Evolutionary conservation across 1,140 invertebrate genomes (phyloP), one percentile per base, ranked within the genome.

Genomic region (Heliconius hewitsoni): DNA sequence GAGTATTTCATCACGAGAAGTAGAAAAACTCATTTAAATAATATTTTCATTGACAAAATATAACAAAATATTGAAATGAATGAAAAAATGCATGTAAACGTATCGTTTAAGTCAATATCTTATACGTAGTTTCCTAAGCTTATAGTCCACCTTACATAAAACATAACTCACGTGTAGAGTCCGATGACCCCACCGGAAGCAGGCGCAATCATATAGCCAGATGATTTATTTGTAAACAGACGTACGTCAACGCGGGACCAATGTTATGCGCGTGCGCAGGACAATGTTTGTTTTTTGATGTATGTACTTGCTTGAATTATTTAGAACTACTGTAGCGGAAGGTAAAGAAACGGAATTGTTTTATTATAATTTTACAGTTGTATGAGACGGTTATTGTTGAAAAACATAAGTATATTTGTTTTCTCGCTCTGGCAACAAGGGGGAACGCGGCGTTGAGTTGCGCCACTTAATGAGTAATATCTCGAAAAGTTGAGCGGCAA

Each of bases 201-300:
- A 83, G 82, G 84, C 77, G 77, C 86, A 89, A 91, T 91, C 90
- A 90, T 90, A 90, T 90, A 90, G 81, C 88, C 84, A 87, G 88
- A 90, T 90, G 90, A 92, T 91, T 91, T 90, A 92, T 92, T 92
- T 92, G 91, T 92, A 92, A 92, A 92, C 90, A 92, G 82, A 74
- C 57, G 80, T 82, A 80, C 88, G 87, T 88, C 87, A 88, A 83
- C 88, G 86, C 80, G 74, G 71, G 74, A 70, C 84, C 86, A 86
- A 91, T 91, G 89, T 89, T 82, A 83, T 79, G 81, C 72, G 84
- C 79, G 27, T 46, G 78, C 50, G 52, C 39, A 66, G 37, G 52
- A 70, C 72, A 78, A 73, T 78, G 30, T 57, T 74, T 74, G 52
- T 74, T 74, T 74, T 50, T 74, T 74, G 52, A 30, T 55, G 73